Conservation (phyloP, 2,797 vertebrate species). For the Karalla daura region DNA sequence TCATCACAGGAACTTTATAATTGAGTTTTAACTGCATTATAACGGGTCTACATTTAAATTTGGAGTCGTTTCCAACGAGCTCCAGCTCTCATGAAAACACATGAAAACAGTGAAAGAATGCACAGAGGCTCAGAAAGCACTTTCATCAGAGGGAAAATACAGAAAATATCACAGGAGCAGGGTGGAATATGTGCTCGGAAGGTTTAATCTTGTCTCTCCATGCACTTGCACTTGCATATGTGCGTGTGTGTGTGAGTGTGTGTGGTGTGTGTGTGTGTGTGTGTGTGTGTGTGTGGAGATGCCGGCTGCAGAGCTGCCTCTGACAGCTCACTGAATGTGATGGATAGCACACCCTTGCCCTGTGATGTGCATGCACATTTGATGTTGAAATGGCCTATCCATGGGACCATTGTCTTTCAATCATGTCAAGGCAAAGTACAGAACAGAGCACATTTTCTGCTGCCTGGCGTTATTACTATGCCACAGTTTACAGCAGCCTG, state of each 20-base stretch:
- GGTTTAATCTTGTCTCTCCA: conserved; percentile 71
- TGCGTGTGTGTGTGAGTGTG: conserved; percentile 50
- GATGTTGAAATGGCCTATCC: conserved; percentile 84
- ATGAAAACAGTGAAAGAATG: background rate
- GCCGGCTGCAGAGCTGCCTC: conserved; percentile 63
- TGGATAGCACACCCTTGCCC: conserved; percentile 82
- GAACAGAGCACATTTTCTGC: conserved; percentile 78
- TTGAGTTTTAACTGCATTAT: too few relatives aligned
- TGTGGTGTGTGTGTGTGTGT: too few relatives aligned
- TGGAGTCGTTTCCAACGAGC: too few relatives aligned
- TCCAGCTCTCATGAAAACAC: too few relatives aligned
- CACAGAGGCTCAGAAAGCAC: background rate
- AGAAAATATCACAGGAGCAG: conserved; percentile 16
- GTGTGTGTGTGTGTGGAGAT: conserved; percentile 53
- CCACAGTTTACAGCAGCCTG: conserved; percentile 73
- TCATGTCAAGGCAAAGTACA: conserved; percentile 84
- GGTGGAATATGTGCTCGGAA: conserved; percentile 53
- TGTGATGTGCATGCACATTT: conserved; percentile 85
- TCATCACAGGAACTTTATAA: too few relatives aligned
- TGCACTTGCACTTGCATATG: conserved; percentile 72
- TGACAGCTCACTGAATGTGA: conserved; percentile 84
- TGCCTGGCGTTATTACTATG: conserved; percentile 75
- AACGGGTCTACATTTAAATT: too few relatives aligned
- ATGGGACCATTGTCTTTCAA: conserved; percentile 84
- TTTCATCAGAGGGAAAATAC: conserved; percentile 6